These are phyloP conservation scores for Corydoras maculifer DNA, from an alignment of 2,113 vertebrate genomes.

Conservation along the genomic window DNA sequence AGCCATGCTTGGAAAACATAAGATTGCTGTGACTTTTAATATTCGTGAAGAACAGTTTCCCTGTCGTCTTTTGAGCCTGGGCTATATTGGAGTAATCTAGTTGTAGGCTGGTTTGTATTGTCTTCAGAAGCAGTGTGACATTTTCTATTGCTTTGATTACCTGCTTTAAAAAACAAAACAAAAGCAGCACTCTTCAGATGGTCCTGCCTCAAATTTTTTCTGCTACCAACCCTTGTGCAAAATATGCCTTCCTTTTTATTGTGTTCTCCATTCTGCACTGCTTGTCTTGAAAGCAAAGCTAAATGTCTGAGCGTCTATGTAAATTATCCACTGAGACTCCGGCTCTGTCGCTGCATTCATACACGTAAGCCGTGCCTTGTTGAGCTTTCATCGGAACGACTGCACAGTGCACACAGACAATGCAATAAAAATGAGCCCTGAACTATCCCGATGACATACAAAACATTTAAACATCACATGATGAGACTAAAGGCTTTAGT, in stretches of 20 bases:
- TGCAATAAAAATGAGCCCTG: conserved; percentile 2
- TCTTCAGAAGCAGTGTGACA: conserved; percentile 15
- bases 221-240: conserved; percentile 20
- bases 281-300: conserved; percentile 39
- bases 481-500: neutral
- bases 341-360: neutral
- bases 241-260: conserved; percentile 11
- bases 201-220: conserved; percentile 48
- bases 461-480: no score
- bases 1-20: conserved; percentile 1
- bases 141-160: conserved; percentile 32
- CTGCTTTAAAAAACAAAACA: conserved; percentile 15
- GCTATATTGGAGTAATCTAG: conserved; percentile 9
- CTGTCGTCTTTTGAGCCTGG: neutral
- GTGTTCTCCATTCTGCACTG: conserved; percentile 36
- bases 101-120: neutral
- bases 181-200: conserved; percentile 31
- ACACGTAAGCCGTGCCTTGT: neutral
- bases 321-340: conserved; percentile 18
- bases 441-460: neutral
- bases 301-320: conserved; percentile 25
- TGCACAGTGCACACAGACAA: neutral
- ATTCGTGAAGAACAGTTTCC: neutral
- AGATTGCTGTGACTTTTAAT: neutral
- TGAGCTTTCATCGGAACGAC: conserved; percentile 8